These are phyloP conservation scores for Lycorma delicatula DNA, from an alignment of 1,140 invertebrate species.

Conservation along the genomic window DNA sequence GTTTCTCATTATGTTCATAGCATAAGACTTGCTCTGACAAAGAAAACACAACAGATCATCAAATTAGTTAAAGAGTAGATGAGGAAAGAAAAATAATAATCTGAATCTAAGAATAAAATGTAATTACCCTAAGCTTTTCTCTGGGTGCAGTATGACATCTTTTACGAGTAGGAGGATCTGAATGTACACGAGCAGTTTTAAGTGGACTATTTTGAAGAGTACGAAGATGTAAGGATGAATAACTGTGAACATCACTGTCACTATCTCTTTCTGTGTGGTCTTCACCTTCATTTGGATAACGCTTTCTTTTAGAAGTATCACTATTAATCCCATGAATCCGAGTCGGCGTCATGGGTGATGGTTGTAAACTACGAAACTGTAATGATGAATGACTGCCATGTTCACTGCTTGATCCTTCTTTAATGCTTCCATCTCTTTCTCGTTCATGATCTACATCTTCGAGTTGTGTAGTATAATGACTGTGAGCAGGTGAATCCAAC, in stretches of 20 bases:
- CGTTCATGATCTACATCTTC: not conserved
- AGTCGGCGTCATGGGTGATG: not conserved
- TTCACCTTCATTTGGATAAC: not conserved
- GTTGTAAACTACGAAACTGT: not conserved
- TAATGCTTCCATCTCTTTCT: not conserved
- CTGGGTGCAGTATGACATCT: conserved; percentile 50
- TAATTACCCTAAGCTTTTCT: conserved; percentile 47
- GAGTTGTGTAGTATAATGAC: not conserved
- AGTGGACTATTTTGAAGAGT: not conserved
- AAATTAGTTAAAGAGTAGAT: no score
- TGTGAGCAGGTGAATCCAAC: not conserved
- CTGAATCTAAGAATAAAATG: no score
- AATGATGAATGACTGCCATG: not conserved
- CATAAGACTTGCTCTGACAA: no score
- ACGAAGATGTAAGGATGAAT: conserved; percentile 8
- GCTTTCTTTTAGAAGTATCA: not conserved
- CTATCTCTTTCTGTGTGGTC: not conserved
- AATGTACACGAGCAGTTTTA: conserved; percentile 28
- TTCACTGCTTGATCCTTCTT: not conserved
- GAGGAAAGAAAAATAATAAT: no score
- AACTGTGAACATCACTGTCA: not conserved
- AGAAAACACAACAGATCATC: no score
- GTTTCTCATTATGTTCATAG: no score
- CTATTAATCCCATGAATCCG: not conserved
- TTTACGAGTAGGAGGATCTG: conserved; percentile 40